Conservation (phyloP, 2,888 invertebrate species). For the Agrotis ipsilon region DNA sequence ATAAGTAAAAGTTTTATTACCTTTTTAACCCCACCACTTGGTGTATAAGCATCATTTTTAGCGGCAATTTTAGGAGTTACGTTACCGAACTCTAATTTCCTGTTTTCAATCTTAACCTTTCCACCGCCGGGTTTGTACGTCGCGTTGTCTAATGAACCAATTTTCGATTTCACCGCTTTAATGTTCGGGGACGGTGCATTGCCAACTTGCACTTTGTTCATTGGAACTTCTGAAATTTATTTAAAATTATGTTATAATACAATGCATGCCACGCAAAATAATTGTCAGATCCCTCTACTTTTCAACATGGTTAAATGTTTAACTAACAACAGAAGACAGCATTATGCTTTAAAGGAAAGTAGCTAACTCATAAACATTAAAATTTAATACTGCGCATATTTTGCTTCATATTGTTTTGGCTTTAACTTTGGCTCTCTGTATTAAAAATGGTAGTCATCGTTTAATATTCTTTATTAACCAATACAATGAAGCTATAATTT, state of each 20-base stretch:
- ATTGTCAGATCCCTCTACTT: no score
- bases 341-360: neutral
- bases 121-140: slow-evolving; percentile 97
- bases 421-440: slow-evolving; percentile 8
- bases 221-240: slow-evolving; percentile 93
- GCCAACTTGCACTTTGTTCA: slow-evolving; percentile 98
- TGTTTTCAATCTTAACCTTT: slow-evolving; percentile 96
- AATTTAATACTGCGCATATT: neutral
- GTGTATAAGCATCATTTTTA: slow-evolving; percentile 96
- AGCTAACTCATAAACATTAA: slow-evolving; percentile 7
- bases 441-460: slow-evolving; percentile 35
- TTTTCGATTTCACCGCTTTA: slow-evolving; percentile 97
- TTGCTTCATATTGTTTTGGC: slow-evolving; percentile 10
- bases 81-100: slow-evolving; percentile 96
- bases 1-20: slow-evolving; percentile 82
- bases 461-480: slow-evolving; percentile 29
- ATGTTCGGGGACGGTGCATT: slow-evolving; percentile 97
- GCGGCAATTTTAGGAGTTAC: slow-evolving; percentile 97
- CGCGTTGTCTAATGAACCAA: slow-evolving; percentile 97
- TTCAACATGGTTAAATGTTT: no score
- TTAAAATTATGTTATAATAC: neutral
- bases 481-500: slow-evolving; percentile 27
- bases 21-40: slow-evolving; percentile 98
- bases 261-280: no score
- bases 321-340: neutral